These are phyloP conservation scores for Apostichopus parvimensis DNA, from an alignment of 35 echinoderm and acorn worm species.

Conservation along the genomic window DNA sequence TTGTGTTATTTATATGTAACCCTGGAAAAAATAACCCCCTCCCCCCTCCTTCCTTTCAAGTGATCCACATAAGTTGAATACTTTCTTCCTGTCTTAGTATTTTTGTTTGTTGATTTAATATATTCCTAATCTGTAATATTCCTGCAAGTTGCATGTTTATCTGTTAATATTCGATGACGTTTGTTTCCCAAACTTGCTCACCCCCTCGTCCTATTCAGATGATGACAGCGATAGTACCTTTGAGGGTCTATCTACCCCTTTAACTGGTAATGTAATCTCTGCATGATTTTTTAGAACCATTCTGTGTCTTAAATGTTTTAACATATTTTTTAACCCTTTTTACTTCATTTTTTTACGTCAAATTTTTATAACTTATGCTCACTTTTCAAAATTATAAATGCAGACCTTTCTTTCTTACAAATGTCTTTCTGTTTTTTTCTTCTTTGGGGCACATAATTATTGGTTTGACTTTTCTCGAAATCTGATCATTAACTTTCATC, in stretches of 20 bases:
- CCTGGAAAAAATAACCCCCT: too few relatives aligned
- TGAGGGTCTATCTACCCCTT: slow-evolving; percentile 37
- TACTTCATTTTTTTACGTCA: not conserved
- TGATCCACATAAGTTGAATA: too few relatives aligned
- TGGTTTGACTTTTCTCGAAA: too few relatives aligned
- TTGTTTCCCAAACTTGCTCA: not conserved
- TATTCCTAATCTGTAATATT: too few relatives aligned
- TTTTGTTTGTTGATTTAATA: too few relatives aligned
- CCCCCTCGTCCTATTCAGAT: slow-evolving; percentile 13
- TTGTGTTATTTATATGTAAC: too few relatives aligned
- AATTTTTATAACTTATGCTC: not conserved
- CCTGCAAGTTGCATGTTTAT: too few relatives aligned
- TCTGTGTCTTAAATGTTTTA: not conserved
- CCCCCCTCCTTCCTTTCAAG: too few relatives aligned
- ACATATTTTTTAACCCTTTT: not conserved
- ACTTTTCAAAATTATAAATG: not conserved
- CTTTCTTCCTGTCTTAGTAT: too few relatives aligned
- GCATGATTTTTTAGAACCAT: not conserved
- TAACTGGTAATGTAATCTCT: slow-evolving; percentile 42
- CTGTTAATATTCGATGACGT: too few relatives aligned
- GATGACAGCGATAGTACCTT: slow-evolving; percentile 43
- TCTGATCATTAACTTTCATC: too few relatives aligned
- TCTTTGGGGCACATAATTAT: too few relatives aligned
- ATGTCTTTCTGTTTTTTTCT: not conserved
- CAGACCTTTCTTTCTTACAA: not conserved